Evolutionary conservation across 2,113 vertebrate species (phyloP), one percentile per base, ranked within the genome.

Genomic region (Hippocampus abdominalis): DNA sequence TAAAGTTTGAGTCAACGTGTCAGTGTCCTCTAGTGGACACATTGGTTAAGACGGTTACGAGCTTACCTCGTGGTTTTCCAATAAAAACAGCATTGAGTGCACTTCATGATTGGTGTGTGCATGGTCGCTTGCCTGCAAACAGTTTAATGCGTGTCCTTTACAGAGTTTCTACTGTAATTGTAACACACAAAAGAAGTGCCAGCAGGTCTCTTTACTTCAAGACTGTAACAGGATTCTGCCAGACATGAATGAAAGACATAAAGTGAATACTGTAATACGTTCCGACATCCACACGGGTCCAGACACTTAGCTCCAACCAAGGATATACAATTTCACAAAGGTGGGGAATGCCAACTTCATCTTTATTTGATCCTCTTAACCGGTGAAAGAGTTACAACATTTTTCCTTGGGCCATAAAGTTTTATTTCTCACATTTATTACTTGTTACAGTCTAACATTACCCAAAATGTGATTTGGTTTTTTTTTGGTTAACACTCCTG

Each of bases 361-460:
- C 66, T 74, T 72, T 67, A 49, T 78, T 68, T 73, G 11, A 63
- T 63, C 61, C 39, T 44, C 36, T 23, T 64, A 8, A 63, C 63
- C 53, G 68, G 53, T 16, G 39, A 48, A 67, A 23, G 48, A 69
- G 25, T 36, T 59, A 46, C 65, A 63, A 29, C 20, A n/a, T 21
- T 64, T 64, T 44, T 44, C 7, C n/a, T 64, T 16, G n/a, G 25
- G 62, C 21, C 39, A 44, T 44, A 64, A 44, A 44, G n/a, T 44
- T 46, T 64, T 27, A 44, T 44, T 64, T 44, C 46, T 78, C 8
- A 36, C 68, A 76, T 79, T 56, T 25, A 57, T 76, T 72, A 70
- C 16, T n/a, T 61, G 44, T 75, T 65, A 51, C 61, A 77, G 72
- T 78, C 77, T 36, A 8, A 69, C 51, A 84, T 67, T 63, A 79